These are phyloP conservation scores for Dendrolimus houi DNA, from an alignment of 2,888 invertebrate genomes.

Conservation along the genomic window DNA sequence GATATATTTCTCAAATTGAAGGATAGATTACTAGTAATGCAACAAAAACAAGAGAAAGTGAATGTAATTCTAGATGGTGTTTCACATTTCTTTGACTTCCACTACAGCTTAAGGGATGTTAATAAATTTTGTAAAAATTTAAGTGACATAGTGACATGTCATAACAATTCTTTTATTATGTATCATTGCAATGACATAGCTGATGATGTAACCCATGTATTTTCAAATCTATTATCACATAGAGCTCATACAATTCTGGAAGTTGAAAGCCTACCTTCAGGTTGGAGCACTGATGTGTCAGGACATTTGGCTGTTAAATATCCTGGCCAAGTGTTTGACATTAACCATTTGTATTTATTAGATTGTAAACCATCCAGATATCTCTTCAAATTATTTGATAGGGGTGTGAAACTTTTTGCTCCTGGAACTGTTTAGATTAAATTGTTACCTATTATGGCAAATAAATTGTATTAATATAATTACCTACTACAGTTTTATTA, in stretches of 20 bases:
- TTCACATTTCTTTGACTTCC: constrained; percentile 82
- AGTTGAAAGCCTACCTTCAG: constrained; percentile 81
- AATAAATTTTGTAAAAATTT: constrained; percentile 66
- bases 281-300: constrained; percentile 83
- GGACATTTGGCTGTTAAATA: constrained; percentile 78
- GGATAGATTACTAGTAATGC: constrained; percentile 44
- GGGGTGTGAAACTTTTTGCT: constrained; percentile 83
- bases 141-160: constrained; percentile 41
- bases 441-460: constrained; percentile 3
- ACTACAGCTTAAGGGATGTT: constrained; percentile 68
- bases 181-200: constrained; percentile 77
- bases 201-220: constrained; percentile 73
- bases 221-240: constrained; percentile 79
- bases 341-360: constrained; percentile 36
- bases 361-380: constrained; percentile 52
- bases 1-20: constrained; percentile 53
- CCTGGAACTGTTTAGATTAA: constrained; percentile 74
- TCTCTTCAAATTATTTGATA: constrained; percentile 84
- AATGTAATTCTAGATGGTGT: constrained; percentile 83
- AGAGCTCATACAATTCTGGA: constrained; percentile 78
- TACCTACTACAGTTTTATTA: too few relatives aligned
- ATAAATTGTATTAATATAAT: not conserved
- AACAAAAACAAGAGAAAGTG: constrained; percentile 48
- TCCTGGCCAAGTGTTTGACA: constrained; percentile 45
- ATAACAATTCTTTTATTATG: constrained; percentile 54